These are phyloP conservation scores for Champsocephalus gunnari DNA, from an alignment of 2,797 vertebrate genomes.

Conservation along the genomic window DNA sequence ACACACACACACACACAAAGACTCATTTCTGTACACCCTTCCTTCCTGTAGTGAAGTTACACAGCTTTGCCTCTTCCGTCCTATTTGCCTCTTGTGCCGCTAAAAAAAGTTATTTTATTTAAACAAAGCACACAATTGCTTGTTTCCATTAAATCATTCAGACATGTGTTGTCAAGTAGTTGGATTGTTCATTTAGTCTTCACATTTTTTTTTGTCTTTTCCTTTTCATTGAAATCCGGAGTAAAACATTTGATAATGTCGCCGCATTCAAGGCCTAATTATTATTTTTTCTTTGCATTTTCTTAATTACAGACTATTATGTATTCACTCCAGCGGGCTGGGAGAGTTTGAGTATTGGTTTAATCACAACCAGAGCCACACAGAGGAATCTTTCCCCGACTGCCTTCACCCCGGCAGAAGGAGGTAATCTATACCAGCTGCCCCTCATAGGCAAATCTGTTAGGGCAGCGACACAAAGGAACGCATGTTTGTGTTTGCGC, in stretches of 20 bases:
- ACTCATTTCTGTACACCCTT: constrained; percentile 4
- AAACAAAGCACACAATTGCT: background rate
- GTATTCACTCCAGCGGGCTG: constrained; percentile 50
- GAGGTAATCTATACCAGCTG: constrained; percentile 67
- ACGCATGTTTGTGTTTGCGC: constrained; percentile 77
- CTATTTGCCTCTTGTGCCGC: constrained; percentile 7
- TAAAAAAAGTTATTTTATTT: background rate
- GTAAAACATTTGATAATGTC: background rate
- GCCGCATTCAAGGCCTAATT: constrained; percentile 4
- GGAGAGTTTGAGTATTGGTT: constrained; percentile 56
- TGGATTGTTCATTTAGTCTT: background rate
- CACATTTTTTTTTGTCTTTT: background rate
- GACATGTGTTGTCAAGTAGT: background rate
- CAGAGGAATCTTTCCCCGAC: constrained; percentile 40
- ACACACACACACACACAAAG: background rate
- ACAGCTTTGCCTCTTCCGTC: constrained; percentile 18
- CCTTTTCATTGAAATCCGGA: background rate
- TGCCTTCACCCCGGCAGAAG: constrained; percentile 43
- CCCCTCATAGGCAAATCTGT: constrained; percentile 67
- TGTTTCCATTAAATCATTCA: background rate
- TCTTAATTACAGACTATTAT: constrained; percentile 47
- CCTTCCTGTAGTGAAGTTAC: constrained; percentile 6
- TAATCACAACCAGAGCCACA: constrained; percentile 65
- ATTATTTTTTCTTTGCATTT: constrained; percentile 21
- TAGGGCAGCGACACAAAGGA: constrained; percentile 70